Base-by-base conservation (phyloP, 2,113 vertebrate genomes). In the Periophthalmus modestus region DNA sequence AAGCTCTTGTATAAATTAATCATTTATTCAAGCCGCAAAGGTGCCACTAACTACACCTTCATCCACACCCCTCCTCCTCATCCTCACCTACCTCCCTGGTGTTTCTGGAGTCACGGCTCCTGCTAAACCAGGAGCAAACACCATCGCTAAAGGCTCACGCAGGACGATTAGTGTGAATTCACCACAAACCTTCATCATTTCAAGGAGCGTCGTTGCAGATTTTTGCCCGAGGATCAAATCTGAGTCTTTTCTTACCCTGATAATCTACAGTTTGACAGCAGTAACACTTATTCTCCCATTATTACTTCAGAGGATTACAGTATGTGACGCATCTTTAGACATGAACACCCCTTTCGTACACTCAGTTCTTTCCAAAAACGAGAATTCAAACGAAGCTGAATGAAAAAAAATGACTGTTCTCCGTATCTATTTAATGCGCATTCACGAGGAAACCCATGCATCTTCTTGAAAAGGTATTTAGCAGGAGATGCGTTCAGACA, bases 401-500 rank as follows among this genome's bases (percentile, higher is more conserved):
- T 19, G 24, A 61, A 12, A 28, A 16, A 15, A 36, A 36, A 9
- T 63, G 33, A 66, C 71, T 28, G 57, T 72, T 78, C 23, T 43
- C 80, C 47, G 61, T 74, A 70, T 19, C 24, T 19, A 54, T 83
- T 66, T 84, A 61, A 78, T 74, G 66, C 73, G 62, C 80, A 74
- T 78, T 79, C 73, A 58, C 71, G 23, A 88, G 69, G 55, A 82
- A 88, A 70, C 83, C 71, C 86, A 82, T 74, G 68, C 83, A 71
- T 84, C 75, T 86, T 80, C 74, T 78, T 75, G 81, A 69, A 88
- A 89, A 89, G 87, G 76, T 82, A 80, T 82, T 28, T 72, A 77
- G 57, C 72, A 67, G 47, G 68, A 80, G 81, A 84, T 84, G 74
- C 82, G 74, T 85, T 88, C 69, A 83, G 71, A 81, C 73, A 72